Conservation (phyloP, 2,797 vertebrate species). For the Australoheros facetus region DNA sequence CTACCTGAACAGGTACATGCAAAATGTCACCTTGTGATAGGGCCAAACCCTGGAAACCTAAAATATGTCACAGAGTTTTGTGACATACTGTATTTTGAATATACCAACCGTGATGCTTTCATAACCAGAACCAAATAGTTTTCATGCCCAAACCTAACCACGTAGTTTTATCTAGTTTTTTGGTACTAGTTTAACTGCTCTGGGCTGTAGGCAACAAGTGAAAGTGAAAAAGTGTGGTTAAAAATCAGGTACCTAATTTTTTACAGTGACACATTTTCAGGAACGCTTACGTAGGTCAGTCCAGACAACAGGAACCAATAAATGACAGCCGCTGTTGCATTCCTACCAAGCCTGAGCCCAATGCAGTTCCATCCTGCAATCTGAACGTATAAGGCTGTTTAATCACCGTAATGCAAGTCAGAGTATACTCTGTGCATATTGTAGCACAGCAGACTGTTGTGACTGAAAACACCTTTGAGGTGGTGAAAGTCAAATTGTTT, state of each 20-base stretch:
- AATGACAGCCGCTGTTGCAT: not conserved
- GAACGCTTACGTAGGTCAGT: not conserved
- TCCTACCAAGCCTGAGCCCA: not conserved
- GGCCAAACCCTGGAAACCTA: not conserved
- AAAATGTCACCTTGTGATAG: not conserved
- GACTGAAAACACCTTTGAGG: slow-evolving; percentile 30
- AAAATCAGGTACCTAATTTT: not conserved
- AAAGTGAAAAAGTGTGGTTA: not conserved
- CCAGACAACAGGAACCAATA: not conserved
- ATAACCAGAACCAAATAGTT: not conserved
- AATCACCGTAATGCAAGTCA: not conserved
- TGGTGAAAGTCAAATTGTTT: slow-evolving; percentile 55
- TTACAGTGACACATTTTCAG: not conserved
- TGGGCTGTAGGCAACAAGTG: not conserved
- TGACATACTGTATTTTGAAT: not conserved
- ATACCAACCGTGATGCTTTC: not conserved
- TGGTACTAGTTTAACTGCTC: not conserved
- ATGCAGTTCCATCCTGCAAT: slow-evolving; percentile 1
- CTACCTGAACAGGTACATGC: not conserved
- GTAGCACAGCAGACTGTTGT: not conserved
- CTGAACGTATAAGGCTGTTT: slow-evolving; percentile 10
- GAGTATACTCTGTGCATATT: not conserved
- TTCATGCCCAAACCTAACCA: not conserved
- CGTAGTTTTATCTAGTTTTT: not conserved
- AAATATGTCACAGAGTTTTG: not conserved